Percentiles rank a stretch among this genome's conserved stretches.
Evolutionary conservation across 2,113 vertebrate genomes (phyloP).

Genomic region (Tylochromis polylepis): DNA sequence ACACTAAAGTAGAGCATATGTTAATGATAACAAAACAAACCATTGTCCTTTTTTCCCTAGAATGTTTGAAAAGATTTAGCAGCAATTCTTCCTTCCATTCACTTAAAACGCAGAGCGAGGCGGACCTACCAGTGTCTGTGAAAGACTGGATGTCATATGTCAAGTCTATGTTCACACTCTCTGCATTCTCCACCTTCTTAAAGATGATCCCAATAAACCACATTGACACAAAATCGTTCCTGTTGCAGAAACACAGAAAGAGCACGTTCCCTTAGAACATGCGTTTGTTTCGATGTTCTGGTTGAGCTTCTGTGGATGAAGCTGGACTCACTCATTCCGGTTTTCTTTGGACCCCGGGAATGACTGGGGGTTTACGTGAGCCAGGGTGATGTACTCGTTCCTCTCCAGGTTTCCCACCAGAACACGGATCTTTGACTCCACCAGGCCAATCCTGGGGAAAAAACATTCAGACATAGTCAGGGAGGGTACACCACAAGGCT

Average conservation of each 20-base stretch:
- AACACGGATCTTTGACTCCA: constrained; percentile 97
- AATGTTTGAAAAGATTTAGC: not conserved
- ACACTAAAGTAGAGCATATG: not conserved
- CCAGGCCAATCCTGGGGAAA: constrained; percentile 85
- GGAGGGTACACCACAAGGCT: not conserved
- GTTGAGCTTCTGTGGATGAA: not conserved
- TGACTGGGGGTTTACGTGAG: constrained; percentile 93
- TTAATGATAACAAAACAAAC: not conserved
- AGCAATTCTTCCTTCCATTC: not conserved
- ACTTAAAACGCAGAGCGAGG: not conserved
- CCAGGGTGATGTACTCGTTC: constrained; percentile 93
- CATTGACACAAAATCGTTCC: constrained; percentile 86
- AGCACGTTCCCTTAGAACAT: not conserved
- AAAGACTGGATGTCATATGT: constrained; percentile 95
- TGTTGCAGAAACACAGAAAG: constrained; percentile 51
- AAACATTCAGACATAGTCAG: not conserved
- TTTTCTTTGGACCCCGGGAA: constrained; percentile 86
- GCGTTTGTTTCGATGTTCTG: not conserved
- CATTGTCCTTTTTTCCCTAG: not conserved
- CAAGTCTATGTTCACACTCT: constrained; percentile 90
- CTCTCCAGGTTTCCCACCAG: constrained; percentile 93
- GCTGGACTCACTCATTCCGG: constrained; percentile 80
- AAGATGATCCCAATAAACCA: constrained; percentile 98
- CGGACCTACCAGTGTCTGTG: constrained; percentile 84
- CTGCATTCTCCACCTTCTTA: constrained; percentile 89